A percentile compares a stretch with the other conserved stretches of the same genome.
Evolutionary conservation across 2,113 vertebrate species (phyloP).

Genomic region (Sclerurus mexicanus): DNA sequence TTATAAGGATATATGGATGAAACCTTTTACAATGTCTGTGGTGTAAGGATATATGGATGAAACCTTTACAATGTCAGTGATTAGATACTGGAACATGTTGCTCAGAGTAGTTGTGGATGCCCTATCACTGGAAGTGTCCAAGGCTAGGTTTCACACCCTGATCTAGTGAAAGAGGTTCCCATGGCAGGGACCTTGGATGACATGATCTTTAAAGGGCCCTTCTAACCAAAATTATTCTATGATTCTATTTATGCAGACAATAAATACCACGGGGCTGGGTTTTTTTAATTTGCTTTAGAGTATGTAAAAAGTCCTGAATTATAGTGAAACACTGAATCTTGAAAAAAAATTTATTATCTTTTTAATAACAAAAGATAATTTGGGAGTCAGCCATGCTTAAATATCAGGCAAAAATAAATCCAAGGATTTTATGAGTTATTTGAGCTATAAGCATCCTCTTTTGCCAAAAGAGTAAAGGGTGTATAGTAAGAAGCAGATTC

Average conservation of each 20-base stretch:
- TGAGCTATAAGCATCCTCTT: not conserved
- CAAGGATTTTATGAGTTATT: not conserved
- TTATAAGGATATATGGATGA: not conserved
- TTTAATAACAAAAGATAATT: not conserved
- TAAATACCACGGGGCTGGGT: accelerated
- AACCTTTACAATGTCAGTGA: not conserved
- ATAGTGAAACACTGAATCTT: not conserved
- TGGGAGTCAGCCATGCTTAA: not conserved
- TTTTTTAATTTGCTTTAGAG: not conserved
- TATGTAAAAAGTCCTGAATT: not conserved
- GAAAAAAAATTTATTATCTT: not conserved
- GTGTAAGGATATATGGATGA: not conserved
- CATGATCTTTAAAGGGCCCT: not conserved
- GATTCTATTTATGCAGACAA: not conserved
- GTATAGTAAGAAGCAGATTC: not conserved
- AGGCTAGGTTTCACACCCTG: not conserved
- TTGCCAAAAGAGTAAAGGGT: not conserved
- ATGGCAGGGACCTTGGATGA: not conserved
- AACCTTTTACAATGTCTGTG: not conserved
- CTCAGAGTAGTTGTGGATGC: not conserved
- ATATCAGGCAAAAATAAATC: not conserved
- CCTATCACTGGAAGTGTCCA: not conserved
- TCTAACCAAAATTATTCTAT: not conserved
- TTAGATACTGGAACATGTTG: not conserved
- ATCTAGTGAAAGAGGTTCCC: not conserved